Evolutionary conservation across 2,888 invertebrate species (phyloP).

Genomic region (Pterostichus madidus): DNA sequence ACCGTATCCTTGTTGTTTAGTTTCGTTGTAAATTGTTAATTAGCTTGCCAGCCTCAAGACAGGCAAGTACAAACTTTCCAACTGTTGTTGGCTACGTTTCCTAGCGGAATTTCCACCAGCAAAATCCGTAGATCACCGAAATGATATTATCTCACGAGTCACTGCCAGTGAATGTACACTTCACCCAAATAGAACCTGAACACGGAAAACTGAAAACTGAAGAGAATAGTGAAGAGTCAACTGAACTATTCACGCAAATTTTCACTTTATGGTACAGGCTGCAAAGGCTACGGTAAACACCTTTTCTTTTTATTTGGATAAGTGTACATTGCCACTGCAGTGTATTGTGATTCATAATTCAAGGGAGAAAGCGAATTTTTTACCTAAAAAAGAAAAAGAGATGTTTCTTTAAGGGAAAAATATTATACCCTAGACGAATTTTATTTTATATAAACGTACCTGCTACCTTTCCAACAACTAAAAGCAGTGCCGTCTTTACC

Average conservation of each 20-base stretch:
- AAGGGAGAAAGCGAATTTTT: slow-evolving; percentile 37
- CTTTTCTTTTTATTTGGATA: slow-evolving; percentile 16
- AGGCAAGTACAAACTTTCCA: slow-evolving; percentile 51
- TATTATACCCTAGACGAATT: slow-evolving; percentile 48
- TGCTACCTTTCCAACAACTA: slow-evolving; percentile 19
- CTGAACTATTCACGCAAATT: slow-evolving; percentile 13
- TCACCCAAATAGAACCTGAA: slow-evolving; percentile 14
- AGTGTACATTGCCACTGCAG: slow-evolving; percentile 14
- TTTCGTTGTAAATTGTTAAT: slow-evolving; percentile 55
- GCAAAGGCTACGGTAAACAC: not conserved
- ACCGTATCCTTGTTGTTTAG: slow-evolving; percentile 54
- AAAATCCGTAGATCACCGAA: slow-evolving; percentile 30
- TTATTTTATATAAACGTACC: slow-evolving; percentile 48
- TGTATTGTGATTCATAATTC: slow-evolving; percentile 51
- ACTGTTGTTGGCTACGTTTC: slow-evolving; percentile 38
- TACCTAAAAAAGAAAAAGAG: slow-evolving; percentile 12
- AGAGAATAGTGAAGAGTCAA: not conserved
- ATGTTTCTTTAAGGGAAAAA: slow-evolving; percentile 42
- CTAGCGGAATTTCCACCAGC: slow-evolving; percentile 35
- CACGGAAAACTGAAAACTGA: too few species aligned
- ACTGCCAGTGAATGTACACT: slow-evolving; percentile 19
- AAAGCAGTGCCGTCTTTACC: too few species aligned
- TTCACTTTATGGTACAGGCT: slow-evolving; percentile 6
- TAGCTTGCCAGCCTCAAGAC: slow-evolving; percentile 54
- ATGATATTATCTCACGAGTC: slow-evolving; percentile 31